Evolutionary conservation across 2,888 invertebrate genomes (phyloP).

Genomic region (Amitus sp.): DNA sequence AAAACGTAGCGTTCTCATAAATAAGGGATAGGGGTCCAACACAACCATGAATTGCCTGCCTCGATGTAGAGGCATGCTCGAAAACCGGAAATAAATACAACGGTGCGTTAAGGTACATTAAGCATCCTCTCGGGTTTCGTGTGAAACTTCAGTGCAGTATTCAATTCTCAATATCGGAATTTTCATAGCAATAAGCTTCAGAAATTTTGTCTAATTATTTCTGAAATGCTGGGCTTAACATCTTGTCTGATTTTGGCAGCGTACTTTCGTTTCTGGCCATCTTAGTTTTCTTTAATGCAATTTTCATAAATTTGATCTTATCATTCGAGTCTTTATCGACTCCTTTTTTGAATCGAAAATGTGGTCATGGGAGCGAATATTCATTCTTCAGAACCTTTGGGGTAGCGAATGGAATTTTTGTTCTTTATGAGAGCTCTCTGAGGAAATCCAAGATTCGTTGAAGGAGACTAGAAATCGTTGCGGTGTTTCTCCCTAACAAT

Average conservation of each 20-base stretch:
- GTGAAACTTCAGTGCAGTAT: conserved; percentile 1
- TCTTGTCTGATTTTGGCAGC: conserved; percentile 53
- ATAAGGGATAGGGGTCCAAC: conserved; percentile 52
- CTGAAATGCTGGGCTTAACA: conserved; percentile 31
- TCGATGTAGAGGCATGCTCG: conserved; percentile 44
- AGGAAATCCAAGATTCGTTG: conserved; percentile 33
- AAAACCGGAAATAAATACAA: conserved; percentile 52
- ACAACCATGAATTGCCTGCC: conserved; percentile 44
- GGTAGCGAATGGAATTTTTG: conserved; percentile 25
- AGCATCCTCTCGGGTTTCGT: conserved; percentile 43
- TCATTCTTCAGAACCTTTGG: too few species aligned
- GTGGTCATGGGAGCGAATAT: too few species aligned
- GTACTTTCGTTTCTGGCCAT: too few species aligned
- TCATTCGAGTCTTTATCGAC: too few species aligned
- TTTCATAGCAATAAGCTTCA: too few species aligned
- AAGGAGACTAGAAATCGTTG: conserved; percentile 29
- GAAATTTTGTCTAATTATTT: conserved; percentile 2
- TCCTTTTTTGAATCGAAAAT: too few species aligned
- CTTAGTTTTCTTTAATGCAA: too few species aligned
- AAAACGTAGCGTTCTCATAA: conserved; percentile 50
- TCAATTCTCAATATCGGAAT: too few species aligned
- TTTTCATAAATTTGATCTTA: too few species aligned
- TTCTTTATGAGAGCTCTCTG: conserved; percentile 25
- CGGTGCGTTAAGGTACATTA: conserved; percentile 50
- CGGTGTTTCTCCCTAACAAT: conserved; percentile 43